Conservation (phyloP, 2,797 vertebrate species). For the Darevskia nairensis region DNA sequence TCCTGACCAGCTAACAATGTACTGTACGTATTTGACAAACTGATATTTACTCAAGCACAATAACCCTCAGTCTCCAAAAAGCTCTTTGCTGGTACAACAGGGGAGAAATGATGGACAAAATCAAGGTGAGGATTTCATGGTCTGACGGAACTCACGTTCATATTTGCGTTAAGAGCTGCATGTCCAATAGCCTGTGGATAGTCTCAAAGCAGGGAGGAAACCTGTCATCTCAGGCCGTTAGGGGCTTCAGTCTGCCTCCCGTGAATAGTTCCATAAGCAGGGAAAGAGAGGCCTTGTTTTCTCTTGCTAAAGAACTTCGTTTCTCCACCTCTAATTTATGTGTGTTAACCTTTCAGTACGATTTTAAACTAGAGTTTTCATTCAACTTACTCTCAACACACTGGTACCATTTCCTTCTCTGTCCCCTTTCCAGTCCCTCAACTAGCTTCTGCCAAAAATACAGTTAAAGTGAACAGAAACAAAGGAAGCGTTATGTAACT, state of each 20-base stretch:
- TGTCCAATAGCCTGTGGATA: not conserved
- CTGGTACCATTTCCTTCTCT: not conserved
- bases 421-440: conserved; percentile 44
- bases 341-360: not conserved
- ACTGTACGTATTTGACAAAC: not conserved
- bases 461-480: conserved; percentile 54
- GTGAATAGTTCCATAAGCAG: not conserved
- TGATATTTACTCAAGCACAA: not conserved
- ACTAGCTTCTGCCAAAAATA: conserved; percentile 47
- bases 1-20: not conserved
- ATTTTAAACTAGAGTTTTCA: not conserved
- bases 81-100: not conserved
- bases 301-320: not conserved
- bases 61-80: not conserved
- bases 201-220: not conserved
- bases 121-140: not conserved
- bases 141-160: not conserved
- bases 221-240: not conserved
- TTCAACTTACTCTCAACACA: not conserved
- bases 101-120: not conserved
- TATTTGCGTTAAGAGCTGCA: not conserved
- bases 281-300: not conserved
- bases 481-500: conserved; percentile 61
- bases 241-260: not conserved
- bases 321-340: not conserved